A percentile compares a stretch with the other conserved stretches of the same genome.
Conservation (phyloP, 1,140 invertebrate genomes). For the Drosophila ambigua region DNA sequence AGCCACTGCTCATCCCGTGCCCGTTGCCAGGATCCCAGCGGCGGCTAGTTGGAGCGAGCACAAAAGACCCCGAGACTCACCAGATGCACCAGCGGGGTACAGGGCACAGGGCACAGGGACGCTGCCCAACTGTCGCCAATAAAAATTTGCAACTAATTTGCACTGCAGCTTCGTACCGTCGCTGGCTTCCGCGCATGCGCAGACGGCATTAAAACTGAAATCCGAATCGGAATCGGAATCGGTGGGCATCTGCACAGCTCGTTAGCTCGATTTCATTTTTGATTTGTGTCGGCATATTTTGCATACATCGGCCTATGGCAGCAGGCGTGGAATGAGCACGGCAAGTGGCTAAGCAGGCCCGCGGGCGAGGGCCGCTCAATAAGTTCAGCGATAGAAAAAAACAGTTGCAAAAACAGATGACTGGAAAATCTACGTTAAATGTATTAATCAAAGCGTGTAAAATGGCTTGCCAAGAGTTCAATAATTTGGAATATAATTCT, state of each 20-base stretch:
- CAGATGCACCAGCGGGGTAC: too few species aligned
- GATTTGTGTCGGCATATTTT: constrained; percentile 80
- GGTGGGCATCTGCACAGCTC: not conserved
- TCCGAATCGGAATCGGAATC: not conserved
- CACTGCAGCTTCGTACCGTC: constrained; percentile 13
- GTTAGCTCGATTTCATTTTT: constrained; percentile 74
- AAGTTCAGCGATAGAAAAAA: not conserved
- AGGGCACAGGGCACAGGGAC: too few species aligned
- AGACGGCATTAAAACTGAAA: constrained; percentile 30
- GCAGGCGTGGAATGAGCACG: not conserved
- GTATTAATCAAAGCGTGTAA: too few species aligned
- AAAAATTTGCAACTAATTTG: constrained; percentile 72
- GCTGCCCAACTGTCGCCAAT: constrained; percentile 62
- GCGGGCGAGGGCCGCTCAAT: constrained; percentile 25
- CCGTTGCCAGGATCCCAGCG: not conserved
- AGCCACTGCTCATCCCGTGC: too few species aligned
- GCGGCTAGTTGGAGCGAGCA: constrained; percentile 10
- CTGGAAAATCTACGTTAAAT: too few species aligned
- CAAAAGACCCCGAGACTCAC: not conserved
- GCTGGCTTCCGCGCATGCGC: constrained; percentile 65
- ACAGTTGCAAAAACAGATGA: too few species aligned
- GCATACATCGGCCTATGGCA: constrained; percentile 60
- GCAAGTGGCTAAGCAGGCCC: not conserved
- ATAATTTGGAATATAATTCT: too few species aligned
- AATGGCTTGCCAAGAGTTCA: too few species aligned